Evolutionary conservation across 92 coral and sea anemone species (phyloP).

Genomic region (Blastomussa wellsi): DNA sequence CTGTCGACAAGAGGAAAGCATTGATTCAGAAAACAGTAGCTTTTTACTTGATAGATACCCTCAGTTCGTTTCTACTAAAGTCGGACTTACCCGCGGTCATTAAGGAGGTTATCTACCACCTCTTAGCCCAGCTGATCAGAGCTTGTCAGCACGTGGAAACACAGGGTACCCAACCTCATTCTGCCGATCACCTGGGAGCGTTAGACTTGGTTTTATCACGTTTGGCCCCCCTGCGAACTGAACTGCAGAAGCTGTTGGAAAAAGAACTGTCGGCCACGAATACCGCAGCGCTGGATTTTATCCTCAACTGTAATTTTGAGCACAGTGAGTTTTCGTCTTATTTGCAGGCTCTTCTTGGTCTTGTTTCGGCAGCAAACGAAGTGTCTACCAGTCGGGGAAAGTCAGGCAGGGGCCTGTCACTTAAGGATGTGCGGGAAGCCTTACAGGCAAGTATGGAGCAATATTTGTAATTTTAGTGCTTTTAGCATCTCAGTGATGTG

Average conservation of each 20-base stretch:
- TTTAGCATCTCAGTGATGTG: neutral
- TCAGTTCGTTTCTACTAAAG: conserved; percentile 61
- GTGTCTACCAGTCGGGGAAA: conserved; percentile 48
- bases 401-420: neutral
- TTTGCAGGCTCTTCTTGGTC: conserved; percentile 85
- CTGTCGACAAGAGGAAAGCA: neutral
- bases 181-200: conserved; percentile 45
- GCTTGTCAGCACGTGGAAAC: conserved; percentile 56
- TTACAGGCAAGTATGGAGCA: conserved; percentile 12
- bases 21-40: conserved; percentile 28
- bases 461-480: neutral
- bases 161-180: conserved; percentile 24
- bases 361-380: conserved; percentile 83
- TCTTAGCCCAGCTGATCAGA: conserved; percentile 84
- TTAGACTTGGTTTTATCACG: conserved; percentile 61
- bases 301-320: conserved; percentile 92
- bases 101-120: conserved; percentile 76
- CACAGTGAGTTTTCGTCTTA: conserved; percentile 91
- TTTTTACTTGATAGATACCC: conserved; percentile 55
- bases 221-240: conserved; percentile 74
- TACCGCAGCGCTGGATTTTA: conserved; percentile 83
- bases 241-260: conserved; percentile 86
- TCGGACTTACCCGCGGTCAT: conserved; percentile 68
- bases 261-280: conserved; percentile 88
- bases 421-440: conserved; percentile 28